Evolutionary conservation across 2,797 vertebrate genomes (phyloP).

Genomic region (Remorina albescens): DNA sequence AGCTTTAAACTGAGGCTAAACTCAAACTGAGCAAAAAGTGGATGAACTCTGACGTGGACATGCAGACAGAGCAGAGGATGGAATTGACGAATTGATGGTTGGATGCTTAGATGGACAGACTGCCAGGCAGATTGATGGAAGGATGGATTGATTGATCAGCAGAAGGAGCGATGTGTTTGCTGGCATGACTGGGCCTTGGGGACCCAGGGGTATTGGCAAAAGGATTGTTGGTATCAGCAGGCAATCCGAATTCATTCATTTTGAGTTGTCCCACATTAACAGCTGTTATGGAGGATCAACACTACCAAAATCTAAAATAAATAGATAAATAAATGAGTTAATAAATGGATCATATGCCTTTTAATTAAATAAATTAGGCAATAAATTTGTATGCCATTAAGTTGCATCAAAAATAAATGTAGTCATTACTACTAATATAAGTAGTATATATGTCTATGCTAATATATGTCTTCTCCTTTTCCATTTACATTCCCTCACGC

Average conservation of each 20-base stretch:
- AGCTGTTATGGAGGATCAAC: too few relatives aligned
- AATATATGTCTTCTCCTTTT: too few relatives aligned
- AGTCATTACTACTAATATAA: too few relatives aligned
- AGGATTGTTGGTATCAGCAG: constrained; percentile 29
- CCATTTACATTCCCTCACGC: too few relatives aligned
- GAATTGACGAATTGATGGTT: background rate
- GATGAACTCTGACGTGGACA: background rate
- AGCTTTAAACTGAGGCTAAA: background rate
- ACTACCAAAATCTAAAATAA: too few relatives aligned
- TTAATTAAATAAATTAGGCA: background rate
- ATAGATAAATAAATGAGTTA: too few relatives aligned
- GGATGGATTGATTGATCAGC: background rate
- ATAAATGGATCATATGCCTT: constrained; percentile 15
- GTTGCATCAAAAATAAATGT: too few relatives aligned
- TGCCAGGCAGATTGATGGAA: background rate
- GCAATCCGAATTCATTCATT: constrained; percentile 19
- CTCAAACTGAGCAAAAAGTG: background rate
- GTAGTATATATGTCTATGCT: too few relatives aligned
- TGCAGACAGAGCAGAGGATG: background rate
- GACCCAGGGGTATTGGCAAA: constrained; percentile 29
- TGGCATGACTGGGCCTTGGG: background rate
- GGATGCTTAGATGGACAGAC: background rate
- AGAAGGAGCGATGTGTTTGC: constrained; percentile 19
- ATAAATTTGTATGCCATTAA: too few relatives aligned
- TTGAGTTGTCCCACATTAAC: too few relatives aligned